phyloP scores from a whole-genome alignment of 2,113 vertebrate genomes.

The Leiothrix lutea region DNA sequence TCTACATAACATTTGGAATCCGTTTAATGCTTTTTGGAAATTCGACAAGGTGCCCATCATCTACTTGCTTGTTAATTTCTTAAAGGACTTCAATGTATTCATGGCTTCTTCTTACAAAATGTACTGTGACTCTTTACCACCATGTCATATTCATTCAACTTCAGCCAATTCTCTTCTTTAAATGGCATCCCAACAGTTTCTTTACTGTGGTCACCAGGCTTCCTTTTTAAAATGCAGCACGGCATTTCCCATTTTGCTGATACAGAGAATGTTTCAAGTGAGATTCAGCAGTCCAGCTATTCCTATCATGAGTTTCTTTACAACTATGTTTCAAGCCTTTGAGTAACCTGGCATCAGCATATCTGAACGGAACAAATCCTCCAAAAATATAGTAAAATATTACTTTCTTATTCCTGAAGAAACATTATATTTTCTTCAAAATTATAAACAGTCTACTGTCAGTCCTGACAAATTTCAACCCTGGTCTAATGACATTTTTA shows the following conservation, averaged over 20 bases:
- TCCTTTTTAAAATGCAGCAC: neutral
- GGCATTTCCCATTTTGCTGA: neutral
- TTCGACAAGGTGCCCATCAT: neutral
- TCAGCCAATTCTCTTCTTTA: neutral
- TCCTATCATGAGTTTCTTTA: neutral
- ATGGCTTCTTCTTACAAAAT: neutral
- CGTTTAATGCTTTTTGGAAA: neutral
- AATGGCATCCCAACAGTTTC: neutral
- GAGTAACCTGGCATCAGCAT: neutral
- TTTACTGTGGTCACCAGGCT: neutral
- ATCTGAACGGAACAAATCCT: neutral
- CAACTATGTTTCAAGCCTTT: neutral
- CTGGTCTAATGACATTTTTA: slow-evolving; percentile 25
- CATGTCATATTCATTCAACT: neutral
- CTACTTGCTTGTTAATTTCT: neutral
- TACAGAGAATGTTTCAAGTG: neutral
- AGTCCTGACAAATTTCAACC: slow-evolving; percentile 29
- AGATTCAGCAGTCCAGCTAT: neutral
- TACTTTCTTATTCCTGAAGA: neutral
- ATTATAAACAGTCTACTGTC: neutral
- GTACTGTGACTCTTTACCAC: neutral
- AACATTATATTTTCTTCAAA: neutral
- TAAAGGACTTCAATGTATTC: neutral
- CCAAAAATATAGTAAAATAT: neutral
- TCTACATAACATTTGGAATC: neutral